Percentiles rank a stretch among this genome's conserved stretches.
phyloP scores from a whole-genome alignment of 2,113 vertebrate genomes.

The Accipiter virgatus region DNA sequence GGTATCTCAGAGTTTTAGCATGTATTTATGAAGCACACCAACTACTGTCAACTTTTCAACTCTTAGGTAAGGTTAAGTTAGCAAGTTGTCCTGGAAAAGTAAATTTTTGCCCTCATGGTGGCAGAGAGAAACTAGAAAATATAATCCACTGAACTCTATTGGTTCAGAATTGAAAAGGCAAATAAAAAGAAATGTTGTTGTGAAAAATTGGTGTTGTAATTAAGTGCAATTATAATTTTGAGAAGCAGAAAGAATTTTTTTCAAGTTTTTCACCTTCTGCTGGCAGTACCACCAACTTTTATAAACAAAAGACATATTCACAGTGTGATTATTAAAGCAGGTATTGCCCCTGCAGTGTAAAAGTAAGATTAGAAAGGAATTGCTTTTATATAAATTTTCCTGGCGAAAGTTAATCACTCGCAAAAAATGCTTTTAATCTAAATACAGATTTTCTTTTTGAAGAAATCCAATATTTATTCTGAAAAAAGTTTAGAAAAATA shows the following conservation, averaged over 20 bases:
- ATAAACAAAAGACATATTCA: background rate
- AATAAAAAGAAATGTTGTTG: background rate
- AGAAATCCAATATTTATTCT: background rate
- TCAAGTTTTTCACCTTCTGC: background rate
- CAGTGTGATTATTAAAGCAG: background rate
- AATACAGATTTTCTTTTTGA: background rate
- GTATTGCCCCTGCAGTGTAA: background rate
- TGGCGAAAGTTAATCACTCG: background rate
- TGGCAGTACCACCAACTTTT: background rate
- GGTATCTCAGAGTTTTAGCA: background rate
- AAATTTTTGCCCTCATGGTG: background rate
- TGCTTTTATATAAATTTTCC: background rate
- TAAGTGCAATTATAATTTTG: background rate
- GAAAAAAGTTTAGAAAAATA: background rate
- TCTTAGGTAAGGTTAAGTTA: background rate
- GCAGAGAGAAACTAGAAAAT: conserved; percentile 6
- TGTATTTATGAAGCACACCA: background rate
- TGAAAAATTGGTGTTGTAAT: background rate
- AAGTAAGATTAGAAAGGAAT: background rate
- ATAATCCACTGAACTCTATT: background rate
- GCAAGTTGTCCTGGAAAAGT: background rate
- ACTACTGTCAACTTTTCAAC: background rate
- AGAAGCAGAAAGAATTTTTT: background rate
- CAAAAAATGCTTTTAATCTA: background rate
- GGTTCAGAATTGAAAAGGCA: background rate